Evolutionary conservation across 2,113 vertebrate species (phyloP).

Genomic region (Dasyprocta punctata): DNA sequence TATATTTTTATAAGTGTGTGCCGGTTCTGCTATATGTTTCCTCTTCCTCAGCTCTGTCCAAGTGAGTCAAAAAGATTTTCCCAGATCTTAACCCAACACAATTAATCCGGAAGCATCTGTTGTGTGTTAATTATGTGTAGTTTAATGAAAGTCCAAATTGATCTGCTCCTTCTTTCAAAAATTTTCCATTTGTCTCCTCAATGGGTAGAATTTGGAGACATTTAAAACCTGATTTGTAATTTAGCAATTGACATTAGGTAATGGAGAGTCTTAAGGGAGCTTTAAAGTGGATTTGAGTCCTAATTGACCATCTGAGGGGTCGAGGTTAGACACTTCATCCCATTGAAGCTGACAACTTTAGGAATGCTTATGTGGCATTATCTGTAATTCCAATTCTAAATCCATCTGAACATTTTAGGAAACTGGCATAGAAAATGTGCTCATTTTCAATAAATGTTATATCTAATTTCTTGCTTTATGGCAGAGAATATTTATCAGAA

Average conservation of each 20-base stretch:
- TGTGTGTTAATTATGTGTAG: conserved; percentile 76
- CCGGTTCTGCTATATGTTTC: not conserved
- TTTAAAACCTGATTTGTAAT: conserved; percentile 69
- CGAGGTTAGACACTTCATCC: conserved; percentile 55
- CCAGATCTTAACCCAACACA: conserved; percentile 56
- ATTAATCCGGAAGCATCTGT: conserved; percentile 75
- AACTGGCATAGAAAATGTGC: conserved; percentile 58
- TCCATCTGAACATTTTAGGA: conserved; percentile 40
- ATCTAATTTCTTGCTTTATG: conserved; percentile 50
- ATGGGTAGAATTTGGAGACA: conserved; percentile 63
- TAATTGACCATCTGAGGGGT: conserved; percentile 71
- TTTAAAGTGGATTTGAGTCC: conserved; percentile 72
- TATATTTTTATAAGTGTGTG: not conserved
- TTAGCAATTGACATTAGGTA: conserved; percentile 72
- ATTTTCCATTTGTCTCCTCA: conserved; percentile 66
- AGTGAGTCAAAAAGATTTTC: conserved; percentile 63
- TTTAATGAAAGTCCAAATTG: conserved; percentile 77
- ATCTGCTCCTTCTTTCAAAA: conserved; percentile 62
- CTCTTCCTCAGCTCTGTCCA: conserved; percentile 35
- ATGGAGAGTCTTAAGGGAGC: conserved; percentile 62
- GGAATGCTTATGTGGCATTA: conserved; percentile 70
- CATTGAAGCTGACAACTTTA: conserved; percentile 52
- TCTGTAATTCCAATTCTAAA: conserved; percentile 66
- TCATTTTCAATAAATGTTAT: conserved; percentile 55
- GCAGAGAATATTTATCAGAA: conserved; percentile 25